Evolutionary conservation across 2,113 vertebrate species (phyloP).

Genomic region (Mola mola): DNA sequence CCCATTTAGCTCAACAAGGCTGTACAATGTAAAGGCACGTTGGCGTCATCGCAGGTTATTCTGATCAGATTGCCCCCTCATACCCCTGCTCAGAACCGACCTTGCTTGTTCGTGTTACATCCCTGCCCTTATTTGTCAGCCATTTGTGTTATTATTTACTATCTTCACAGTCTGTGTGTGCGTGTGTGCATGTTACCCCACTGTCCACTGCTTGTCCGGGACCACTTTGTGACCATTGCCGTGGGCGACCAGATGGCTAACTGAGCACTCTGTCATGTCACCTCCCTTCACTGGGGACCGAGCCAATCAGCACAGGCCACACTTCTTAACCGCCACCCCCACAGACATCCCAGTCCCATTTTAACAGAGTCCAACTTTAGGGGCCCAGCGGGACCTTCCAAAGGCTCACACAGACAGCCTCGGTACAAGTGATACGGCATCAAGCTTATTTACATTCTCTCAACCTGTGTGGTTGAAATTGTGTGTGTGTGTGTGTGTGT

Average conservation of each 20-base stretch:
- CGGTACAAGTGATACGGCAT: slow-evolving; percentile 59
- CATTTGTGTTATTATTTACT: slow-evolving; percentile 28
- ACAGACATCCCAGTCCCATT: slow-evolving; percentile 63
- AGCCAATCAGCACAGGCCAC: slow-evolving; percentile 70
- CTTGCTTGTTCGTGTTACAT: neutral
- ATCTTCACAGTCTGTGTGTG: neutral
- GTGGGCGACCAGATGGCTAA: slow-evolving; percentile 77
- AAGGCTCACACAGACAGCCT: slow-evolving; percentile 52
- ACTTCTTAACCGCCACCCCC: slow-evolving; percentile 52
- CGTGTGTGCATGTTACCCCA: slow-evolving; percentile 40
- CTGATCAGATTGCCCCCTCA: too few relatives aligned
- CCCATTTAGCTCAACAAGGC: too few relatives aligned
- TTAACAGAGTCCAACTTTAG: slow-evolving; percentile 67
- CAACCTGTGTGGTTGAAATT: slow-evolving; percentile 39
- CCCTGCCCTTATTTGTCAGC: slow-evolving; percentile 9
- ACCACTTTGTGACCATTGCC: slow-evolving; percentile 63
- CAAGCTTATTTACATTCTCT: slow-evolving; percentile 69
- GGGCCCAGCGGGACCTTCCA: slow-evolving; percentile 54
- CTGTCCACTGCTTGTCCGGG: slow-evolving; percentile 55
- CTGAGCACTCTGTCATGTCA: slow-evolving; percentile 78
- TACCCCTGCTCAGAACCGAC: too few relatives aligned
- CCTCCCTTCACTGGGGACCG: slow-evolving; percentile 67
- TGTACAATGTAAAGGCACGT: too few relatives aligned
- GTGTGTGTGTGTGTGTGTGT: slow-evolving; percentile 4
- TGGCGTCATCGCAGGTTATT: too few relatives aligned